Base-by-base conservation (phyloP, 1,140 invertebrate species). In the Drosophila subobscura region DNA sequence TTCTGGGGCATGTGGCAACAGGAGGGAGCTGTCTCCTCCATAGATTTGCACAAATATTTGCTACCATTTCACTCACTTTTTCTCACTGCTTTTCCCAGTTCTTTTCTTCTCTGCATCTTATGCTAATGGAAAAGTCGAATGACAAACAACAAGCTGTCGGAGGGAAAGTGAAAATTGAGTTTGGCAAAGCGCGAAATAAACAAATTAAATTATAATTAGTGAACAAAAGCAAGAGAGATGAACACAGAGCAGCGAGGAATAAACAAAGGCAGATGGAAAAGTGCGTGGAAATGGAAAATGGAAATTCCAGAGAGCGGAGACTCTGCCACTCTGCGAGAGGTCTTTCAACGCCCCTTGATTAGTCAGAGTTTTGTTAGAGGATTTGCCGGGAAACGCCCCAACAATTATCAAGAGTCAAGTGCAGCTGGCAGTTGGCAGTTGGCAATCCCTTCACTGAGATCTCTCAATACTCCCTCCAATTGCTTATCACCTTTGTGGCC, bases 401-500 rank as follows among this genome's bases (percentile, higher is more conserved):
- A 52, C 58, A 73, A 52, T 64, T 65, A 66, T 44, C 61, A 29
- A 27, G 53, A 55, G 52, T 51, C 71, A 72, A 52, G 57, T 61
- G 41, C 49, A 20, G 0, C 1, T 20, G 1, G 16, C 16, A 20
- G 0, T 20, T 20, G 1, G 16, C 16, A 20, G 27, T 37, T 37
- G 29, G 29, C 8, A 14, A 27, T 6, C 23, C 23, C 25, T 42
- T 33, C 54, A 41, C 22, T 20, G 20, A 33, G 8, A 22, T 41
- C 22, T 27, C 20, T 8, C 59, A 7, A n/a, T 45, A 22, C 51
- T 41, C 61, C 7, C 50, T 33, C 50, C 66, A 83, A 81, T 83
- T 81, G 79, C 79, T 81, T 84, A 84, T 83, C 79, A 84, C 79
- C 79, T 79, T 78, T 77, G 71, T 83, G 78, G 58, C 68, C 33